A percentile compares a stretch with the other conserved stretches of the same genome.
Conservation (phyloP, 1,140 invertebrate species). For the Ladona fulva region DNA sequence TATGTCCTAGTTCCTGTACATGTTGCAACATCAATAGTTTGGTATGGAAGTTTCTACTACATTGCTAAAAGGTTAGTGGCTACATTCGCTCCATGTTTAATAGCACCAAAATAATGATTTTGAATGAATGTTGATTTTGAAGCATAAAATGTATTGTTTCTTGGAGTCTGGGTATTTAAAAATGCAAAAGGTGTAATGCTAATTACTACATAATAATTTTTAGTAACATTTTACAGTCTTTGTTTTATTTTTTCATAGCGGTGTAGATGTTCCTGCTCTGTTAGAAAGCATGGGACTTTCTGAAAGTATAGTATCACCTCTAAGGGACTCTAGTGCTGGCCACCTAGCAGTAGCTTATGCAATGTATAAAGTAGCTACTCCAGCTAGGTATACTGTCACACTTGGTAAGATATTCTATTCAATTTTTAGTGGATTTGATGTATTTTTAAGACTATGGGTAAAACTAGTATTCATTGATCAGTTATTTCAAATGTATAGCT, state of each 20-base stretch:
- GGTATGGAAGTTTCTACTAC: conserved; percentile 80
- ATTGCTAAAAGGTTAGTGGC: conserved; percentile 66
- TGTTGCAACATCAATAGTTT: conserved; percentile 69
- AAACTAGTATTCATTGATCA: no score
- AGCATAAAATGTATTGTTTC: not conserved
- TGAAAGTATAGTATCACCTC: conserved; percentile 62
- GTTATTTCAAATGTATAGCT: no score
- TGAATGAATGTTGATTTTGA: not conserved
- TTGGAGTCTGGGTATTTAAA: not conserved
- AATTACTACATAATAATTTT: not conserved
- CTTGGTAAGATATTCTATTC: conserved; percentile 48
- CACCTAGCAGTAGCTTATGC: conserved; percentile 80
- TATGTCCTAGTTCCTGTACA: conserved; percentile 88
- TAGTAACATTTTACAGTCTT: not conserved
- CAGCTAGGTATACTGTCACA: conserved; percentile 81
- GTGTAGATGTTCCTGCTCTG: conserved; percentile 71
- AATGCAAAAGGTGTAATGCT: not conserved
- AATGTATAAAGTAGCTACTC: conserved; percentile 85
- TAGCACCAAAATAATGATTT: not conserved
- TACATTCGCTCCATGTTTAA: not conserved
- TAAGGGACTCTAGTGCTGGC: conserved; percentile 71
- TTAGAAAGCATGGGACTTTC: conserved; percentile 64
- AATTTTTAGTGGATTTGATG: no score
- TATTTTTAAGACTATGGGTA: no score
- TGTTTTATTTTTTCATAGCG: conserved; percentile 66